A percentile compares a stretch with the other conserved stretches of the same genome.
Evolutionary conservation across 2,797 vertebrate genomes (phyloP).

Genomic region (Lepilemur septentrionalis): DNA sequence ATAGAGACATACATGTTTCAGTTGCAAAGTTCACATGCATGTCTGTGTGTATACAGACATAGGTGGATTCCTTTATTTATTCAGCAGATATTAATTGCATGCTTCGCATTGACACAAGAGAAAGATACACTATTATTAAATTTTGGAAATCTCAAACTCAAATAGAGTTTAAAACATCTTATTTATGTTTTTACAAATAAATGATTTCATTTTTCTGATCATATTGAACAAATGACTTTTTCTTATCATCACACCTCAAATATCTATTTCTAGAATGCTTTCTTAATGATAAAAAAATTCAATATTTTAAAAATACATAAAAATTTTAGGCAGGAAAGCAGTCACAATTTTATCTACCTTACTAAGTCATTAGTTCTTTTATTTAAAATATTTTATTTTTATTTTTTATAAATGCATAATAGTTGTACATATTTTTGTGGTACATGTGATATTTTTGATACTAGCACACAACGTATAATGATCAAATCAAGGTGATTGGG

Average conservation of each 20-base stretch:
- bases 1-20: neutral
- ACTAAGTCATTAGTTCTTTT: neutral
- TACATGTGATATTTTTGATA: neutral
- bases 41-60: neutral
- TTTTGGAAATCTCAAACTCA: neutral
- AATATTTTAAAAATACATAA: constrained; percentile 3
- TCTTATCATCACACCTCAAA: neutral
- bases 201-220: neutral
- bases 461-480: neutral
- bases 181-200: neutral
- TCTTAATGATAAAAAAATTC: neutral
- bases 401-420: neutral
- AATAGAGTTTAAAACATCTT: neutral
- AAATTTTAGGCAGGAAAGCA: neutral
- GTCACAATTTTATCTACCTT: neutral
- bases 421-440: neutral
- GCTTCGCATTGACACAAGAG: neutral
- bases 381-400: neutral
- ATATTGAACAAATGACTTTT: neutral
- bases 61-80: neutral
- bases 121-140: neutral
- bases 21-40: neutral
- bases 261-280: neutral
- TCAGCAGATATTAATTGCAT: neutral
- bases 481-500: neutral